phyloP scores from a whole-genome alignment of 1,140 invertebrate genomes.

The Mercenaria mercenaria region DNA sequence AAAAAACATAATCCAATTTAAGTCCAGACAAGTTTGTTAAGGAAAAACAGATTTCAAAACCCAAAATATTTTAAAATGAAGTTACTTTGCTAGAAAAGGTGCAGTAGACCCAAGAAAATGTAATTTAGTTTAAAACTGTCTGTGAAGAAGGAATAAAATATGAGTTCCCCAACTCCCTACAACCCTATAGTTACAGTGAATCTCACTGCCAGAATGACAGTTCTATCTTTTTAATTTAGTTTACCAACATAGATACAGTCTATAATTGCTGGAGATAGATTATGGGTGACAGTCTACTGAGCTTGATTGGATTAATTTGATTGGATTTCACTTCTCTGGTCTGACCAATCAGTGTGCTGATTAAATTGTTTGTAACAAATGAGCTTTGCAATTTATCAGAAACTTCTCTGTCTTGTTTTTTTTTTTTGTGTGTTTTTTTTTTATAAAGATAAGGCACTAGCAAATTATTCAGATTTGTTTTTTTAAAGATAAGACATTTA shows the following conservation, averaged over 20 bases:
- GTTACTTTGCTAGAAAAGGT: background rate
- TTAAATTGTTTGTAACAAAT: constrained; percentile 37
- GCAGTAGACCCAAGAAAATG: background rate
- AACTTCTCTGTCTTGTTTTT: background rate
- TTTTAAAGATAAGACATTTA: too few species aligned
- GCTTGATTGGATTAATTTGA: constrained; percentile 41
- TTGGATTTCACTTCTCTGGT: constrained; percentile 15
- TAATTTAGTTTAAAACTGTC: constrained; percentile 2
- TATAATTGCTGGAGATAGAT: constrained; percentile 35
- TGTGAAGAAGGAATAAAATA: background rate
- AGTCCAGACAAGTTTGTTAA: too few species aligned
- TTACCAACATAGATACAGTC: constrained; percentile 27
- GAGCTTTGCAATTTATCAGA: constrained; percentile 10
- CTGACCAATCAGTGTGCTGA: constrained; percentile 1
- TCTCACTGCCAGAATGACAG: constrained; percentile 1
- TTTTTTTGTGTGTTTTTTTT: background rate
- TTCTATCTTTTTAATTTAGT: constrained; percentile 44
- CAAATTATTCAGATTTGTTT: too few species aligned
- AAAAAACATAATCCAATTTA: too few species aligned
- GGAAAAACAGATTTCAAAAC: too few species aligned
- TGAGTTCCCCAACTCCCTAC: background rate
- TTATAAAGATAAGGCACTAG: background rate
- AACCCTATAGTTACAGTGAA: background rate
- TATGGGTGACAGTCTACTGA: constrained; percentile 29
- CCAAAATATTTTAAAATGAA: background rate